phyloP scores from a whole-genome alignment of 2,113 vertebrate genomes.

The Stercorarius parasiticus region DNA sequence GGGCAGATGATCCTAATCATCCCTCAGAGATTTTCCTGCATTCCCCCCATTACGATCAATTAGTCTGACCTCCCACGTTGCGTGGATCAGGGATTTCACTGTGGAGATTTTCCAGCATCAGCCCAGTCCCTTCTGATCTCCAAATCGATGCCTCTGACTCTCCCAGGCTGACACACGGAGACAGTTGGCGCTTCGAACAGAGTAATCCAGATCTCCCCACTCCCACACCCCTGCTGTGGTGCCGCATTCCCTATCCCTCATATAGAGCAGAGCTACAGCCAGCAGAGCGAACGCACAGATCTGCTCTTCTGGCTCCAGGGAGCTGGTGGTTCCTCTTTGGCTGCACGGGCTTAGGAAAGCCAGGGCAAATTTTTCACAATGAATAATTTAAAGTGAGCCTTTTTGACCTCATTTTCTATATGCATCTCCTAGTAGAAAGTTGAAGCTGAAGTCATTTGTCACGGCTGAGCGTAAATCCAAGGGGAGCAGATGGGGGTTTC shows the following conservation, averaged over 20 bases:
- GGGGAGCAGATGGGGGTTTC: conserved; percentile 68
- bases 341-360: conserved; percentile 34
- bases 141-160: neutral
- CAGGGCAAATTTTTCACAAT: neutral
- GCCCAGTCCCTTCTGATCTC: neutral
- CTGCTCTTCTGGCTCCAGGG: neutral
- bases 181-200: conserved; percentile 47
- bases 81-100: neutral
- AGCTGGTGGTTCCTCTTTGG: conserved; percentile 25
- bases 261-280: neutral
- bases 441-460: conserved; percentile 57
- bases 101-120: neutral
- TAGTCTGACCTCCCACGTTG: neutral
- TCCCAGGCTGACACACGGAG: neutral
- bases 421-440: conserved; percentile 54
- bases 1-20: neutral
- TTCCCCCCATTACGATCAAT: neutral
- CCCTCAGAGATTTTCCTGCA: neutral
- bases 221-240: conserved; percentile 56
- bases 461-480: conserved; percentile 37
- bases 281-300: neutral
- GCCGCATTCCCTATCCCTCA: neutral
- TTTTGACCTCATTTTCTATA: conserved; percentile 65
- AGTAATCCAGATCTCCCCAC: conserved; percentile 42
- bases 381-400: conserved; percentile 64